Percentiles rank a stretch among this genome's conserved stretches.
These are phyloP conservation scores for Anas platyrhynchos DNA, from an alignment of 2,113 vertebrate genomes.

Conservation along the genomic window DNA sequence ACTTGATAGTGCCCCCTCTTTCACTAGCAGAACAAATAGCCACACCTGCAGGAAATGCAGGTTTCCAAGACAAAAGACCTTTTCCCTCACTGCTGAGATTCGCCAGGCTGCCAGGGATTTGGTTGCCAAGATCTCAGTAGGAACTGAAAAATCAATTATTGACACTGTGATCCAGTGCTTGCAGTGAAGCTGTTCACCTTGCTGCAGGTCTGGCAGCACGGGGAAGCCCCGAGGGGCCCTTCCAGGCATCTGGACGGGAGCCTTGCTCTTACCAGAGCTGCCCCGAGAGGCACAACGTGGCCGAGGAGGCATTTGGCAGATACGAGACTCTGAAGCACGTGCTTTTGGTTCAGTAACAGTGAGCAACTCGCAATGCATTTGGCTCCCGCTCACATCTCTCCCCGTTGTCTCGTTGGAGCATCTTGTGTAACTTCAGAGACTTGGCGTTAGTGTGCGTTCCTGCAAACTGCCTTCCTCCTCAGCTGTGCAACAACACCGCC, in stretches of 20 bases:
- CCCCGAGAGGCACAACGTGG: background rate
- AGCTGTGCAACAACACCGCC: constrained; percentile 38
- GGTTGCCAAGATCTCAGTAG: background rate
- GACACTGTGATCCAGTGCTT: background rate
- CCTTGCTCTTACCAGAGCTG: background rate
- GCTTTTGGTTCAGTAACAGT: background rate
- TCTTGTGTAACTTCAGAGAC: constrained; percentile 53
- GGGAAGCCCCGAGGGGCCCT: background rate
- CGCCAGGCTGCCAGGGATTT: background rate
- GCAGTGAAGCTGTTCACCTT: background rate
- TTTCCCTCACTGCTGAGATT: background rate
- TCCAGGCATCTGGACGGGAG: background rate
- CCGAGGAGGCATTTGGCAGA: background rate
- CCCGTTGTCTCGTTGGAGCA: constrained; percentile 52
- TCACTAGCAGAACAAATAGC: background rate
- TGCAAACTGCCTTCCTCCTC: constrained; percentile 59
- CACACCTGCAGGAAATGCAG: background rate
- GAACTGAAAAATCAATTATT: constrained; percentile 17
- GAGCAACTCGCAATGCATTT: constrained; percentile 25
- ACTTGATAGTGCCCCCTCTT: background rate
- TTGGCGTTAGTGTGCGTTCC: constrained; percentile 9
- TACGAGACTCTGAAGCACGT: background rate
- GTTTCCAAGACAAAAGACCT: background rate
- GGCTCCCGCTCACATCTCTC: background rate
- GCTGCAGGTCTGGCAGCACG: background rate